Conservation (phyloP, 2,113 vertebrate species). For the Muscicapa adusta region DNA sequence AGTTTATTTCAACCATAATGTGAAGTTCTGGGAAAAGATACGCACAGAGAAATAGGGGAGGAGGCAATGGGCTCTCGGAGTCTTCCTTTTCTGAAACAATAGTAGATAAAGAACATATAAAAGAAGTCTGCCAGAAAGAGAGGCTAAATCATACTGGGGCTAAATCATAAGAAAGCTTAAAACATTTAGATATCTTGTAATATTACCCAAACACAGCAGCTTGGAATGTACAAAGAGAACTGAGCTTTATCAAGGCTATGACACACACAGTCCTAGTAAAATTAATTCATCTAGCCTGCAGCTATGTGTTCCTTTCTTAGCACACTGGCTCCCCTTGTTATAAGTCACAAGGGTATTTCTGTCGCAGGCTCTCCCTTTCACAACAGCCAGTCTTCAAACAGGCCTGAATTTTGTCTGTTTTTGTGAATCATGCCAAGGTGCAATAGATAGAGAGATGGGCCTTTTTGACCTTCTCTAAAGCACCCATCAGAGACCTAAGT, state of each 20-base stretch:
- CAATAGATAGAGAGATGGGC: neutral
- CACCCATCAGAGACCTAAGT: neutral
- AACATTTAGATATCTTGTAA: conserved; percentile 45
- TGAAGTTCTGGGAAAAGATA: neutral
- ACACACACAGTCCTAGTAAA: conserved; percentile 17
- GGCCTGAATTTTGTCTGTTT: neutral
- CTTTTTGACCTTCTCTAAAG: neutral
- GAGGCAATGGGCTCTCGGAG: neutral
- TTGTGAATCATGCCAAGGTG: neutral
- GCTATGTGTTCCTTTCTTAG: conserved; percentile 37
- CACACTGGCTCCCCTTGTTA: neutral
- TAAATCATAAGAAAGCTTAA: conserved; percentile 16
- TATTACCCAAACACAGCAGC: conserved; percentile 26
- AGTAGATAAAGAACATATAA: conserved; percentile 11
- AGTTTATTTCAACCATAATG: neutral
- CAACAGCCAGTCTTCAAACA: neutral
- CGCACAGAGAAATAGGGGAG: neutral
- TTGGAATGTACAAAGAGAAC: conserved; percentile 17
- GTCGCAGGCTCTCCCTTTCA: neutral
- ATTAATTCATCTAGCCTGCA: conserved; percentile 40
- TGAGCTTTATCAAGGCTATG: conserved; percentile 52
- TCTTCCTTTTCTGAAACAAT: conserved; percentile 2
- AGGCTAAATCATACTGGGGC: neutral
- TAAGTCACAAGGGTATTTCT: neutral
- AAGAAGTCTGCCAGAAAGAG: neutral